Evolutionary conservation across 2,113 vertebrate genomes (phyloP).

Genomic region (Pseudopipra pipra): DNA sequence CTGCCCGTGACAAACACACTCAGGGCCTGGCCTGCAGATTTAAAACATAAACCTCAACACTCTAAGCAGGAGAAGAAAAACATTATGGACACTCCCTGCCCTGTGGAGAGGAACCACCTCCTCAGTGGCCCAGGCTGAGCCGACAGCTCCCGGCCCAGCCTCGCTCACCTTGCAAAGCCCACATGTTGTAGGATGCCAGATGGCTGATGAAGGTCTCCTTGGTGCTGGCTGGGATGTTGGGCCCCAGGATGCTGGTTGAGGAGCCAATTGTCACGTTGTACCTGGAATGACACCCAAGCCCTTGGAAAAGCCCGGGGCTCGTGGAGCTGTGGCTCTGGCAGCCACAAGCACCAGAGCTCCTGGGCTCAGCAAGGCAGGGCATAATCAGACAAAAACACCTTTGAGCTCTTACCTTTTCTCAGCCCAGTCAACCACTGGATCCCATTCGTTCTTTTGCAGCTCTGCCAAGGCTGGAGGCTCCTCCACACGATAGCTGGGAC

Average conservation of each 20-base stretch:
- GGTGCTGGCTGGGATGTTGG: constrained; percentile 85
- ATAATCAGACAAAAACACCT: background rate
- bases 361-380: background rate
- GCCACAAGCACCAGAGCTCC: background rate
- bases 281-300: constrained; percentile 61
- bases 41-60: background rate
- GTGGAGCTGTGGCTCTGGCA: background rate
- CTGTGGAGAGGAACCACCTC: fast-evolving
- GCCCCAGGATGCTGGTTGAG: constrained; percentile 90
- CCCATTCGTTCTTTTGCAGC: constrained; percentile 94
- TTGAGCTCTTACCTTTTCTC: constrained; percentile 82
- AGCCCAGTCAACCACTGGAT: constrained; percentile 89
- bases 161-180: constrained; percentile 88
- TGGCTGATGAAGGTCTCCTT: constrained; percentile 86
- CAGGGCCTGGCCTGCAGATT: background rate
- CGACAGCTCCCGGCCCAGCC: fast-evolving
- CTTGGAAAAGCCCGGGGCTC: background rate
- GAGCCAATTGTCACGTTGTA: constrained; percentile 88
- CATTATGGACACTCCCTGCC: background rate
- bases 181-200: constrained; percentile 89
- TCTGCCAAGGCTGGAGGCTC: constrained; percentile 90
- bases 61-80: background rate
- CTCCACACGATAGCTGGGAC: constrained; percentile 91
- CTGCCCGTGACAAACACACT: background rate
- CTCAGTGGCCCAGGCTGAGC: background rate